Percentiles rank a stretch among this genome's conserved stretches.
Evolutionary conservation across 2,888 invertebrate genomes (phyloP).

Genomic region (Quadroppia sp.): DNA sequence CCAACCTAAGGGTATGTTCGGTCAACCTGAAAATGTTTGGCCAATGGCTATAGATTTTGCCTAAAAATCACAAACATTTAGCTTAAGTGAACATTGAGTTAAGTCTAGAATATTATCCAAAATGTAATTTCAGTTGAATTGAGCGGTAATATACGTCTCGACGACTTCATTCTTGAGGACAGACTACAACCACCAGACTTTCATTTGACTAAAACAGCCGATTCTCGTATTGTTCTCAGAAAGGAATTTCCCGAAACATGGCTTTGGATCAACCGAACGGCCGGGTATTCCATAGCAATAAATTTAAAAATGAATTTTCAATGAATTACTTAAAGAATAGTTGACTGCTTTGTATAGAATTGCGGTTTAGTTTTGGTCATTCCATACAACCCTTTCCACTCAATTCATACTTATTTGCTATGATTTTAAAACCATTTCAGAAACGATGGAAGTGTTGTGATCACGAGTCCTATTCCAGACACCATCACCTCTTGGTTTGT

Average conservation of each 20-base stretch:
- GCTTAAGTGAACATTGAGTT: neutral
- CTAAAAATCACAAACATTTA: neutral
- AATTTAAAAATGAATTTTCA: neutral
- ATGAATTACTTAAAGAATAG: neutral
- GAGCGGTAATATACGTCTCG: slow-evolving; percentile 42
- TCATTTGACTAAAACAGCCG: slow-evolving; percentile 45
- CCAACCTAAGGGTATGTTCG: slow-evolving; percentile 24
- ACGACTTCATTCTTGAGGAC: slow-evolving; percentile 47
- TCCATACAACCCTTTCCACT: slow-evolving; percentile 24
- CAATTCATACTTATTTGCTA: neutral
- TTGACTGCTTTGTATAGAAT: slow-evolving; percentile 16
- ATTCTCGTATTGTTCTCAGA: slow-evolving; percentile 54
- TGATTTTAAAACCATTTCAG: neutral
- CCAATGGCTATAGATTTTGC: neutral
- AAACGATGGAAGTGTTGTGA: slow-evolving; percentile 56
- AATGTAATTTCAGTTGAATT: neutral
- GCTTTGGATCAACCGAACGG: slow-evolving; percentile 62
- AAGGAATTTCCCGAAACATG: slow-evolving; percentile 69
- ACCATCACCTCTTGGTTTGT: slow-evolving; percentile 79
- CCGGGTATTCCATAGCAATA: slow-evolving; percentile 56
- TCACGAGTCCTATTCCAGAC: slow-evolving; percentile 67
- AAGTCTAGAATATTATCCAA: neutral
- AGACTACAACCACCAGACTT: slow-evolving; percentile 47
- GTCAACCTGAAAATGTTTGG: neutral
- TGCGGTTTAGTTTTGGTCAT: slow-evolving; percentile 25